Evolutionary conservation across 2,113 vertebrate species (phyloP), one percentile per base, ranked within the genome.

Genomic region (Donacobius atricapilla): DNA sequence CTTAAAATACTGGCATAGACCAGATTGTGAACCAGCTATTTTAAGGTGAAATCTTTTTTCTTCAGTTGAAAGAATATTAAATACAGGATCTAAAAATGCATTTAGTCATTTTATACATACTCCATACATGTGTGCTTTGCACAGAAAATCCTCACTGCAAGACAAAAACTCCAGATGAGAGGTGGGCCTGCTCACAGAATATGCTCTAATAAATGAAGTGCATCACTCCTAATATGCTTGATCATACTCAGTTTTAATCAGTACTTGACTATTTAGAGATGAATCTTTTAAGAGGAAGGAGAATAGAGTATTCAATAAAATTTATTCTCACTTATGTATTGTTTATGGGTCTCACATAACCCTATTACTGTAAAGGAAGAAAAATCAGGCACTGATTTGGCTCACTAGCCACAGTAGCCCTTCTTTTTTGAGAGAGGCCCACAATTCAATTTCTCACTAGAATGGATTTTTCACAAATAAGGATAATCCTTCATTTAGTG

Each of bases 401-500:
- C 83, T 96, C 91, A 89, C 63, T 86, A 63, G 86, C 76, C 58
- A 70, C 53, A 70, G 72, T 81, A 87, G 72, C 54, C 86, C 76
- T 72, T 89, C 40, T 78, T 86, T 80, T 68, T 58, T 86, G 37
- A 94, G 39, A 96, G 80, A 95, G 93, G 45, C 10, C 71, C 45
- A 51, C 60, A 63, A 19, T 96, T 95, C 91, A 97, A 96, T 97
- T 96, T 97, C 86, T 95, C 31, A 56, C 92, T 95, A 89, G 83
- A 95, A 95, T 96, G 93, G 30, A 83, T 90, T 94, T 94, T 92
- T 93, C 30, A 4, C 91, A 95, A 96, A 95, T 93, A 97, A 94
- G 85, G 85, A 92, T 96, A 96, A 96, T 96, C 95, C 85, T 92
- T 93, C 95, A 95, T 96, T 96, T 96, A 92, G 47, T 78, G 76